Base-by-base conservation (phyloP, 2,113 vertebrate species). In the Gopherus evgoodei region DNA sequence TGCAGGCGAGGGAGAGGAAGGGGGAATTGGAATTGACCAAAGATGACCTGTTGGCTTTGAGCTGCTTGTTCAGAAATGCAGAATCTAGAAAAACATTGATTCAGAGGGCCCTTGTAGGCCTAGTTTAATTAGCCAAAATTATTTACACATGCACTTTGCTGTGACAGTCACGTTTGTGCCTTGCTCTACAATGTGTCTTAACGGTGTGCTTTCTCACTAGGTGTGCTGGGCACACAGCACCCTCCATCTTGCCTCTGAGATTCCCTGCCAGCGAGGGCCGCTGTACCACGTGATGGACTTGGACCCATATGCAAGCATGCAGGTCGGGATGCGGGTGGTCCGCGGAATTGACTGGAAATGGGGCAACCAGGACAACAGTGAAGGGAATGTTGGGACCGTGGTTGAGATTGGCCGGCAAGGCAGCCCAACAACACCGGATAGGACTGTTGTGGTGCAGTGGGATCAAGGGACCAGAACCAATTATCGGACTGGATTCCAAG, bases 361-460 rank as follows among this genome's bases (percentile, higher is more conserved):
- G 99, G 98, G 98, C 91, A 99, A 98, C 98, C 99, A 99, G 98
- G 99, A 99, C 35, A 99, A 98, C 0, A 99, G 99, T 0, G 99
- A 99, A 98, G 99, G 99, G n/a, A 99, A 99, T 1, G 98, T 99
- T 69, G 99, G 99, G 93, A 99, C 99, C 0, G 99, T 99, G 97
- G 99, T 99, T 95, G 99, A 99, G 97, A 99, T 99, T 2, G 99
- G 99, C 42, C 98, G 99, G 12, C 98, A 99, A 11, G 99, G 99
- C 94, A 99, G 99, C 98, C 99, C 99, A 29, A 99, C 99, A 1
- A 99, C 99, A 0, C 99, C 99, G 0, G 99, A 99, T 96, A 99
- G 99, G 96, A 99, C 99, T 0, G 99, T 99, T 78, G 99, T 99
- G 1, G 99, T 99, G 87, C 99, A 99, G 98, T 99, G 99, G 99